Conservation (phyloP, 2,797 vertebrate genomes). For the Selene dorsalis region DNA sequence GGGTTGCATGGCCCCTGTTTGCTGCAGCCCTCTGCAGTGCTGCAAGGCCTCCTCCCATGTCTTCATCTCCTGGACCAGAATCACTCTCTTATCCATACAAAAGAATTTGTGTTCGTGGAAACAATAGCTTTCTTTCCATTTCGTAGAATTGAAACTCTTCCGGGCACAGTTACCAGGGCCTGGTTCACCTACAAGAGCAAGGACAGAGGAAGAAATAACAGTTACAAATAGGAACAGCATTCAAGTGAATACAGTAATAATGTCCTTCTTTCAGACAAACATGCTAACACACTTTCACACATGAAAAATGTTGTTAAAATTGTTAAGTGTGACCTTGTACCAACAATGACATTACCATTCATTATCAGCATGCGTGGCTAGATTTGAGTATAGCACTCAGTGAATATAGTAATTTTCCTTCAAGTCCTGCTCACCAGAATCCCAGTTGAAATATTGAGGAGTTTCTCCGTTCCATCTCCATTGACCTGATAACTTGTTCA, state of each 20-base stretch:
- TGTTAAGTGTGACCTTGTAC: no score
- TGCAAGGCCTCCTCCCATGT: conserved; percentile 25
- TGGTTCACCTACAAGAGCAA: not conserved
- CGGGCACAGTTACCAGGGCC: fast-evolving
- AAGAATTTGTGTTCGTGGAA: fast-evolving
- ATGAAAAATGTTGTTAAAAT: no score
- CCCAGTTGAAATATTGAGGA: fast-evolving
- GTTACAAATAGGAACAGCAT: not conserved
- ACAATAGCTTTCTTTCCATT: no score
- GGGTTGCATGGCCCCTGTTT: fast-evolving
- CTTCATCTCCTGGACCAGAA: conserved; percentile 5
- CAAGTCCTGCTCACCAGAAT: not conserved
- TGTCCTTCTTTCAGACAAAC: not conserved
- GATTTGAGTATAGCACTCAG: not conserved
- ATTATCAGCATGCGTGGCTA: not conserved
- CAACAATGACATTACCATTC: no score
- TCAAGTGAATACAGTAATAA: not conserved
- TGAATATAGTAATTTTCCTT: not conserved
- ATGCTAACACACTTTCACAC: not conserved
- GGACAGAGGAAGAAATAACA: not conserved
- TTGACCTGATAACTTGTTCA: fast-evolving
- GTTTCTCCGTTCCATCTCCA: fast-evolving
- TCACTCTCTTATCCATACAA: not conserved
- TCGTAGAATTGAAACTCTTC: not conserved
- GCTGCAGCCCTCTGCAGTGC: not conserved